Evolutionary conservation across 2,888 invertebrate species (phyloP).

Genomic region (Agrenia bidenticulata): DNA sequence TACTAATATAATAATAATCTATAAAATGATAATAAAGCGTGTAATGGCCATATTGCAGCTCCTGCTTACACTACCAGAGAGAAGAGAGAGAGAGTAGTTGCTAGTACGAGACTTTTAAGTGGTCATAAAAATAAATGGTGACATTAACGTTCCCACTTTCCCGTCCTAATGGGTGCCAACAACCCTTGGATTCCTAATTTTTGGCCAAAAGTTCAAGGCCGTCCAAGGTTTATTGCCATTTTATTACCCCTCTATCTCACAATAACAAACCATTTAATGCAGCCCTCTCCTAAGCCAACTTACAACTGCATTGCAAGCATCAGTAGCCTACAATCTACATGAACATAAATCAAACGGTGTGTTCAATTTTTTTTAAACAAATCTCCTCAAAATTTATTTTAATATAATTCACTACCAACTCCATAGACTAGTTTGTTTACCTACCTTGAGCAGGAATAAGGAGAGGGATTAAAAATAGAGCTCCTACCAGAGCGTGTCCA

Average conservation of each 20-base stretch:
- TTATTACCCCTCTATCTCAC: background rate
- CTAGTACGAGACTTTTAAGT: slow-evolving; percentile 1
- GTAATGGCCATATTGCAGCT: no score
- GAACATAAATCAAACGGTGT: no score
- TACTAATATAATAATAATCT: no score
- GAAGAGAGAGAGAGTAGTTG: no score
- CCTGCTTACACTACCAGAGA: no score
- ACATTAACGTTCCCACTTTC: slow-evolving; percentile 13
- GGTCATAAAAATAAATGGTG: slow-evolving; percentile 23
- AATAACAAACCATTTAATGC: no score
- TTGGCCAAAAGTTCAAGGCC: slow-evolving; percentile 15
- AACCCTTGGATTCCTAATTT: slow-evolving; percentile 4
- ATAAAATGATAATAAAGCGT: no score
- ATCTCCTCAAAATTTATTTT: background rate
- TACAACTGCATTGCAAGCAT: no score
- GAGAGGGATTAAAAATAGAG: background rate
- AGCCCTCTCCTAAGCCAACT: no score
- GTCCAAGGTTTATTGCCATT: slow-evolving; percentile 6
- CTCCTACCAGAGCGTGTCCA: background rate
- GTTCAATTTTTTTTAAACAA: no score
- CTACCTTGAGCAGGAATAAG: background rate
- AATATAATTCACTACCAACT: background rate
- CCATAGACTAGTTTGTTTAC: background rate
- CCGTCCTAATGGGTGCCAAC: slow-evolving; percentile 2
- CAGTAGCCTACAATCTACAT: no score